phyloP scores from a whole-genome alignment of 2,888 invertebrate species.

The Malthinus seriepunctatus region DNA sequence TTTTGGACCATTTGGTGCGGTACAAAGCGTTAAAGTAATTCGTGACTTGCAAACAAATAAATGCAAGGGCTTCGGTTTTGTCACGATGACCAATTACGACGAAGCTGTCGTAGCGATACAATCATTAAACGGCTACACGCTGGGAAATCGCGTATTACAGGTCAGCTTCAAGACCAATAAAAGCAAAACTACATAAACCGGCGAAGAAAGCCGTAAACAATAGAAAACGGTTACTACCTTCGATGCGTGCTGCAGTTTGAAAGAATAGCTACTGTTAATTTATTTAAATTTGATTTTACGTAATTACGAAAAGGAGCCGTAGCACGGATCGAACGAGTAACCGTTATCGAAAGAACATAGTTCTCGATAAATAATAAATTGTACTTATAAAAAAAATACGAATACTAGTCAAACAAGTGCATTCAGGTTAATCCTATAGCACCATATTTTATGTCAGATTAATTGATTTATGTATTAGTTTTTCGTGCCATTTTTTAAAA shows the following conservation, averaged over 20 bases:
- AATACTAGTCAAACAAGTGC: conserved; percentile 56
- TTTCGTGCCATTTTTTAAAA: conserved; percentile 46
- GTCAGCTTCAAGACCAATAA: conserved; percentile 97
- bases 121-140: conserved; percentile 93
- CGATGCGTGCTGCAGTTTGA: conserved; percentile 11
- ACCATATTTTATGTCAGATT: conserved; percentile 42
- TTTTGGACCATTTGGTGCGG: conserved; percentile 97
- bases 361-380: conserved; percentile 30
- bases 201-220: conserved; percentile 8
- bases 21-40: conserved; percentile 96
- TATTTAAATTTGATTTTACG: conserved; percentile 24
- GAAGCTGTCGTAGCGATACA: conserved; percentile 96
- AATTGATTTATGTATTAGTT: conserved; percentile 45
- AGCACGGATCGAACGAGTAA: conserved; percentile 31
- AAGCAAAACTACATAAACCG: conserved; percentile 70
- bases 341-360: conserved; percentile 23
- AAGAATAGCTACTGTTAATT: not conserved
- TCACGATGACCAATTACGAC: conserved; percentile 98
- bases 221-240: conserved; percentile 9
- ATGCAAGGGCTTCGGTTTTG: conserved; percentile 98
- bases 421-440: conserved; percentile 54
- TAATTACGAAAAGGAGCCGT: no score
- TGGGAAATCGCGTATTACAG: conserved; percentile 94
- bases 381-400: conserved; percentile 54
- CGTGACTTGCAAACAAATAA: conserved; percentile 94